phyloP scores from a whole-genome alignment of 2,888 invertebrate genomes.

The Plagiodera versicolora region DNA sequence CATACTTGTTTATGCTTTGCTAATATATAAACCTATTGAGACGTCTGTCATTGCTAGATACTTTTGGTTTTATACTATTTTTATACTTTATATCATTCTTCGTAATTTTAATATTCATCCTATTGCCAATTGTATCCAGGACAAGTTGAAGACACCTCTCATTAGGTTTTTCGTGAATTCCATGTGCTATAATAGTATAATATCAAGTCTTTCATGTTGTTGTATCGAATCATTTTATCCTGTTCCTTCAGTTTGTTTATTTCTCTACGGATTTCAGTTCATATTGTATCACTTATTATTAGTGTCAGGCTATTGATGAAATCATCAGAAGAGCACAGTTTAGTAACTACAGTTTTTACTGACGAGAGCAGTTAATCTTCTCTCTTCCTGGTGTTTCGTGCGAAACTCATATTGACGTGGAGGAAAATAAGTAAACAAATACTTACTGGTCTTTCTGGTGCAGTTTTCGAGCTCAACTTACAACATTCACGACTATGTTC shows the following conservation, averaged over 20 bases:
- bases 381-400: not conserved
- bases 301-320: not conserved
- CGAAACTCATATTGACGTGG: not conserved
- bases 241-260: not conserved
- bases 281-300: not conserved
- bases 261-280: not conserved
- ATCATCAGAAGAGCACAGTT: not conserved
- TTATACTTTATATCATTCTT: too few relatives aligned
- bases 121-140: not conserved
- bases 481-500: too few relatives aligned
- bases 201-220: not conserved
- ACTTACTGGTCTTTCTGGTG: too few relatives aligned
- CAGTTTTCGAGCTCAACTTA: too few relatives aligned
- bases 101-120: not conserved
- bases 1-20: too few relatives aligned
- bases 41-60: too few relatives aligned
- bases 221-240: not conserved
- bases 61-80: too few relatives aligned
- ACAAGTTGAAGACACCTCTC: not conserved
- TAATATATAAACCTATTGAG: too few relatives aligned
- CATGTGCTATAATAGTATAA: not conserved
- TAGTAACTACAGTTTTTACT: not conserved
- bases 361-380: not conserved
- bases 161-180: not conserved
- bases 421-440: too few relatives aligned